A percentile compares a stretch with the other conserved stretches of the same genome.
Evolutionary conservation across 2,113 vertebrate species (phyloP).

Genomic region (Ctenodactylus gundi): DNA sequence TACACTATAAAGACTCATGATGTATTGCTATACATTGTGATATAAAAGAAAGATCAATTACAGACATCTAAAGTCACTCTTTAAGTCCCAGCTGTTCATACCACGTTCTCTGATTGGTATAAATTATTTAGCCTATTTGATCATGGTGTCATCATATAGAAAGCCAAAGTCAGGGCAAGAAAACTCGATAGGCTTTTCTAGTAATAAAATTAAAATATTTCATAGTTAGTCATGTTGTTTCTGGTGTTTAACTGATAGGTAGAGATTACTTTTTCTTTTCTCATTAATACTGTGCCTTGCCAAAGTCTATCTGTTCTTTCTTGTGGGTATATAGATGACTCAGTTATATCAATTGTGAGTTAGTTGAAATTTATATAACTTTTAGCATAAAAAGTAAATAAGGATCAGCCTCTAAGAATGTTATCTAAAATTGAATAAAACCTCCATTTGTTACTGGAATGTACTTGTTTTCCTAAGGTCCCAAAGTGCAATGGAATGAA

Average conservation of each 20-base stretch:
- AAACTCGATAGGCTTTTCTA: neutral
- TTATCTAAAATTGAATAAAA: neutral
- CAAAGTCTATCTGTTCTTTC: neutral
- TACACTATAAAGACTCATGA: neutral
- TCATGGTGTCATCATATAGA: conserved; percentile 40
- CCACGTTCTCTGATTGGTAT: neutral
- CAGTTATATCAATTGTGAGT: neutral
- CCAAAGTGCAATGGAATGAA: neutral
- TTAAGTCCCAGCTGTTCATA: neutral
- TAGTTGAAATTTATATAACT: neutral
- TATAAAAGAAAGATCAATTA: neutral
- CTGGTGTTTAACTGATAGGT: neutral
- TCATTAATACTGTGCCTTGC: neutral
- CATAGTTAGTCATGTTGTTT: neutral
- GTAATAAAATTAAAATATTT: neutral
- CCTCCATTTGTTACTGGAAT: neutral
- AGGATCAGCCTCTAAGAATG: neutral
- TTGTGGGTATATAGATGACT: neutral
- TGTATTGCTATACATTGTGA: neutral
- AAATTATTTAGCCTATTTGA: conserved; percentile 7
- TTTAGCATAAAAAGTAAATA: neutral
- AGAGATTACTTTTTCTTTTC: neutral
- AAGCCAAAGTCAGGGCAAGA: neutral
- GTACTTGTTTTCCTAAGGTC: neutral
- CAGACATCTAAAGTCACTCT: neutral